Evolutionary conservation across 1,140 invertebrate genomes (phyloP).

Genomic region (Magallana gigas): DNA sequence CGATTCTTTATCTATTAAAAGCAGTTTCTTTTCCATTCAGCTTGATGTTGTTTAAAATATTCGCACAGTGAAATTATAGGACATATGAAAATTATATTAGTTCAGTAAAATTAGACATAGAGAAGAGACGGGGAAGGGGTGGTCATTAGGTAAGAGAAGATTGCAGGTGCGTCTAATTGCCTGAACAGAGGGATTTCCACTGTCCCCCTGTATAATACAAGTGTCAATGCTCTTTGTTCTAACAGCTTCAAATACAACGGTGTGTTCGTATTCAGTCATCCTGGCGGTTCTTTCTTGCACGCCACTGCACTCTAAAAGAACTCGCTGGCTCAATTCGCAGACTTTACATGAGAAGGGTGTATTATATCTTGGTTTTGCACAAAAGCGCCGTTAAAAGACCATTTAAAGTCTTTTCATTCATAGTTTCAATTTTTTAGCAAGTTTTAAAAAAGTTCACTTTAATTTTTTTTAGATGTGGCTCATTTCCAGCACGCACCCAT

Average conservation of each 20-base stretch:
- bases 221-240: background rate
- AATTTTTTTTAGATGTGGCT: background rate
- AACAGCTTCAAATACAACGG: background rate
- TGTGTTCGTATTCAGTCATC: background rate
- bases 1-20: no score
- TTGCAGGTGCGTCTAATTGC: background rate
- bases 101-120: background rate
- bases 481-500: background rate
- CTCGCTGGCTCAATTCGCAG: background rate
- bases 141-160: background rate
- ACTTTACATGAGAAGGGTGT: background rate
- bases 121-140: background rate
- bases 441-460: background rate
- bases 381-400: background rate
- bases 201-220: background rate
- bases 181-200: background rate
- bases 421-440: constrained; percentile 14
- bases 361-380: background rate
- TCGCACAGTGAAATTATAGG: no score
- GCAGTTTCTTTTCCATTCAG: no score
- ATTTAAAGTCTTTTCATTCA: constrained; percentile 16
- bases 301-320: constrained; percentile 21
- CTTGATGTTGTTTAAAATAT: no score
- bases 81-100: no score
- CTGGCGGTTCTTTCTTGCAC: background rate